Evolutionary conservation across 2,888 invertebrate genomes (phyloP).

Genomic region (Amphipyra berbera): DNA sequence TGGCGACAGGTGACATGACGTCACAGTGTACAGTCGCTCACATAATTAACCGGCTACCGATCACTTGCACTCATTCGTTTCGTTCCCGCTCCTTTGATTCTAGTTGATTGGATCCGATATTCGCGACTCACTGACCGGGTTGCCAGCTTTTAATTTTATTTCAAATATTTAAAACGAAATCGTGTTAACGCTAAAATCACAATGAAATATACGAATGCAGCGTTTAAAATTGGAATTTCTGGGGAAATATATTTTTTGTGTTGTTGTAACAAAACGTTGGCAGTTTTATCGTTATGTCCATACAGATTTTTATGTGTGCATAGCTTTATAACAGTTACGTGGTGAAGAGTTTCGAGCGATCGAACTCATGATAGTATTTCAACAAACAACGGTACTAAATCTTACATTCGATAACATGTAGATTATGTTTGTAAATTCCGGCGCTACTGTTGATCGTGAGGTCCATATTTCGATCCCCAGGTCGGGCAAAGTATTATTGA

Average conservation of each 20-base stretch:
- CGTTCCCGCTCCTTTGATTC: conserved; percentile 61
- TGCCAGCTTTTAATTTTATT: conserved; percentile 46
- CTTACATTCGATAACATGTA: too few species aligned
- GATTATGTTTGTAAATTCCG: too few species aligned
- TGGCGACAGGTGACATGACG: too few species aligned
- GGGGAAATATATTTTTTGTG: conserved; percentile 16
- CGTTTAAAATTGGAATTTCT: conserved; percentile 30
- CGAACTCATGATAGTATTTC: background rate
- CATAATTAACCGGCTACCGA: conserved; percentile 52
- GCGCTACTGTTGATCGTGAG: too few species aligned
- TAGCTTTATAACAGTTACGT: conserved; percentile 31
- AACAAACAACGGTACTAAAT: too few species aligned
- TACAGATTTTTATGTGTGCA: conserved; percentile 22
- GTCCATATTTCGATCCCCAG: too few species aligned
- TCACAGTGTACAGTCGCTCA: conserved; percentile 28
- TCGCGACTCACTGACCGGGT: conserved; percentile 39
- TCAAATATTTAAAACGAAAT: conserved; percentile 45
- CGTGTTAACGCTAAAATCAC: conserved; percentile 41
- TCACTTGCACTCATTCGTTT: conserved; percentile 58
- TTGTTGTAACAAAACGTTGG: conserved; percentile 17
- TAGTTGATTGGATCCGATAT: conserved; percentile 66
- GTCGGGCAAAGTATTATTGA: too few species aligned
- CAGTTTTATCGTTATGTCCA: conserved; percentile 31
- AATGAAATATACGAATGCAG: conserved; percentile 28
- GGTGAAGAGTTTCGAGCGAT: conserved; percentile 10